Percentiles rank a stretch among this genome's conserved stretches.
phyloP scores from a whole-genome alignment of 2,113 vertebrate genomes.

The Chrysochloris asiatica region DNA sequence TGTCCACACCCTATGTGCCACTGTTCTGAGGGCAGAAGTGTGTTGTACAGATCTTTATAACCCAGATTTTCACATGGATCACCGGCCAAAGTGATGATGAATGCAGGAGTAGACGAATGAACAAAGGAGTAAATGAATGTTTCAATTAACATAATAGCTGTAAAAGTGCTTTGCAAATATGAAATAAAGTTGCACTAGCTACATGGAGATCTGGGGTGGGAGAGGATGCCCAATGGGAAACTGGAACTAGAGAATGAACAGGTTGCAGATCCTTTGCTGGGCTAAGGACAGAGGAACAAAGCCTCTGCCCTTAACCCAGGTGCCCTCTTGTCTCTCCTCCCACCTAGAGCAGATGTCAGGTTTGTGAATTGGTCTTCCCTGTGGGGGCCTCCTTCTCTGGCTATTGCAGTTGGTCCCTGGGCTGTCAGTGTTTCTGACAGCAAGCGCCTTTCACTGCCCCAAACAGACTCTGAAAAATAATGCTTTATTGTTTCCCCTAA shows the following conservation, averaged over 20 bases:
- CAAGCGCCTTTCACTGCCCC: background rate
- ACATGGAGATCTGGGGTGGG: background rate
- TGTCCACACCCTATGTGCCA: background rate
- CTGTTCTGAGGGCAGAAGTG: background rate
- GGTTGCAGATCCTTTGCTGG: no score
- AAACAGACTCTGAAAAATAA: background rate
- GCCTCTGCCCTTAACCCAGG: background rate
- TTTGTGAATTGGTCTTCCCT: background rate
- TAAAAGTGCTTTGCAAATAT: background rate
- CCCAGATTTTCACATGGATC: background rate
- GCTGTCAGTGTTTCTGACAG: background rate
- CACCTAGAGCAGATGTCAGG: background rate
- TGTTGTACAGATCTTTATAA: background rate
- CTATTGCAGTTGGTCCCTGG: background rate
- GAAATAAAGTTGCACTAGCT: constrained; percentile 16
- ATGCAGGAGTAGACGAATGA: constrained; percentile 32
- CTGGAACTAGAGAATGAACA: background rate
- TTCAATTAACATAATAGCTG: background rate
- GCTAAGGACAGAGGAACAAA: no score
- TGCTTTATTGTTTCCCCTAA: background rate
- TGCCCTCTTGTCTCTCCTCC: background rate
- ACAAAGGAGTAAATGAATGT: background rate
- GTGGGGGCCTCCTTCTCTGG: background rate
- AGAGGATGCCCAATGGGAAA: background rate
- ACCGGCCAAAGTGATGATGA: background rate